Conservation (phyloP, 2,888 invertebrate species). For the Osedax frankpressi region DNA sequence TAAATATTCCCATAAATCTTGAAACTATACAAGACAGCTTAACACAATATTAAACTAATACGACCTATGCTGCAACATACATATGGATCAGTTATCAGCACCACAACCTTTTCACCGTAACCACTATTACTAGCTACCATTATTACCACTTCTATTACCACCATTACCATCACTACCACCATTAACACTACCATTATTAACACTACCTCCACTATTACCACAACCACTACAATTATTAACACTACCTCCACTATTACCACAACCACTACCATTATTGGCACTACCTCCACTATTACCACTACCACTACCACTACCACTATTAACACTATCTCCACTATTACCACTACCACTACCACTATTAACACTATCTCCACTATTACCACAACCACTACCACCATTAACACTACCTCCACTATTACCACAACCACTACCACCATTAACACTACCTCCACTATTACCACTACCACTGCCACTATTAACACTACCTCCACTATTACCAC, state of each 20-base stretch:
- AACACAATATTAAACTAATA: too few species aligned
- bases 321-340: background rate
- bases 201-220: background rate
- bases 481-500: background rate
- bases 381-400: background rate
- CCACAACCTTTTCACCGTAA: too few species aligned
- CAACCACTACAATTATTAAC: background rate
- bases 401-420: background rate
- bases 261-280: background rate
- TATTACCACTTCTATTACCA: too few species aligned
- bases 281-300: background rate
- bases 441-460: background rate
- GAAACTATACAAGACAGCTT: too few species aligned
- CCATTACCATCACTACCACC: too few species aligned
- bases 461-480: background rate
- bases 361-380: background rate
- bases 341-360: background rate
- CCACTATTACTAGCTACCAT: too few species aligned
- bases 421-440: background rate
- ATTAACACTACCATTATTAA: too few species aligned
- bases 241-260: background rate
- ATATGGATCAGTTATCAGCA: too few species aligned
- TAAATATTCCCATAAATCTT: too few species aligned
- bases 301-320: background rate
- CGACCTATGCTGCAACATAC: too few species aligned